Conservation (phyloP, 2,797 vertebrate species). For the Chaetodon trifasciatus region DNA sequence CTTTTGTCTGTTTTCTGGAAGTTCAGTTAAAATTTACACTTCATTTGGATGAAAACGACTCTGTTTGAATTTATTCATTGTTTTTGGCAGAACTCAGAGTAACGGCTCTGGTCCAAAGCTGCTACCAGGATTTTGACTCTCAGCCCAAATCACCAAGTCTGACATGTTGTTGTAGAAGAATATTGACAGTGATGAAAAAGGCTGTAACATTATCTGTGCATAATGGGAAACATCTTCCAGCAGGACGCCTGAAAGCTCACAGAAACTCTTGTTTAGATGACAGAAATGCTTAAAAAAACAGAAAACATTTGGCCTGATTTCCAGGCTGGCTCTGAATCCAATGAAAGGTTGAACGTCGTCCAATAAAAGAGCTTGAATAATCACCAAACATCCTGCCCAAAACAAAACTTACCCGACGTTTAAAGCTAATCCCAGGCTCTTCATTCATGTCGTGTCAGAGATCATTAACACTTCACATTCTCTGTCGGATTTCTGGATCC, state of each 20-base stretch:
- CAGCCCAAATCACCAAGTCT: no score
- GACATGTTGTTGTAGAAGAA: background rate
- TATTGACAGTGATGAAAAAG: no score
- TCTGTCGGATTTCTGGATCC: background rate
- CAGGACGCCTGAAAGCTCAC: conserved; percentile 5
- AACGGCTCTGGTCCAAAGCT: no score
- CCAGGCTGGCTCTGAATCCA: conserved; percentile 9
- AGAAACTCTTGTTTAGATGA: conserved; percentile 15
- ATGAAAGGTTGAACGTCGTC: conserved; percentile 9
- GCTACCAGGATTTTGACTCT: no score
- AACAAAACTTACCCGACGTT: conserved; percentile 17
- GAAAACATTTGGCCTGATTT: conserved; percentile 18
- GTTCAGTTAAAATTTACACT: no score
- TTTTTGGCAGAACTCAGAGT: no score
- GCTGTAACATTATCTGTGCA: background rate
- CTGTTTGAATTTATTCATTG: no score
- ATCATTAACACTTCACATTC: background rate
- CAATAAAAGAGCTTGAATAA: conserved; percentile 14
- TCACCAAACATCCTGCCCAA: conserved; percentile 11
- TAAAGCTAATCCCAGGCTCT: conserved; percentile 17
- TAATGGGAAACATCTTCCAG: conserved; percentile 2
- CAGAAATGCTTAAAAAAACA: conserved; percentile 11
- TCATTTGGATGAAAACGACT: no score
- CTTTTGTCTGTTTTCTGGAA: no score
- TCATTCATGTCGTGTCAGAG: conserved; percentile 12